These are phyloP conservation scores for Metopolophium dirhodum DNA, from an alignment of 1,140 invertebrate species.

Conservation along the genomic window DNA sequence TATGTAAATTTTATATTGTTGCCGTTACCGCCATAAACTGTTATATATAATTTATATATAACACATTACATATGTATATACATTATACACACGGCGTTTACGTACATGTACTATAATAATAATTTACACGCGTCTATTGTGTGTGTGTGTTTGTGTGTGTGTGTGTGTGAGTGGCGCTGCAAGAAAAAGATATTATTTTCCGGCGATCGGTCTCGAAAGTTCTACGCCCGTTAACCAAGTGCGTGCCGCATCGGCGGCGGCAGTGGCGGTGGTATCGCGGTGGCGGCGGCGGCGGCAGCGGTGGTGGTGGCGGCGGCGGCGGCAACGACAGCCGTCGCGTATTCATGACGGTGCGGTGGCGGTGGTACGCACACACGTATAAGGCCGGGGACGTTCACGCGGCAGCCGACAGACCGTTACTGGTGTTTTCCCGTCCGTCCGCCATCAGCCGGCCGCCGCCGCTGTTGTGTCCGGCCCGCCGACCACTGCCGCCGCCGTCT, in stretches of 20 bases:
- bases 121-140: background rate
- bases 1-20: background rate
- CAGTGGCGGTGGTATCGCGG: background rate
- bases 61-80: background rate
- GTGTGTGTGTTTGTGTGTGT: background rate
- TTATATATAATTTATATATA: background rate
- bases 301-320: constrained; percentile 6
- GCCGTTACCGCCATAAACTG: background rate
- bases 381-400: constrained; percentile 51
- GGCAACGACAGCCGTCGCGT: background rate
- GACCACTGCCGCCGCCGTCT: background rate
- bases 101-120: background rate
- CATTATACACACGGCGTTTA: background rate
- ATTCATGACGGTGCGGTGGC: constrained; percentile 23
- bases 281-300: background rate
- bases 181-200: constrained; percentile 4
- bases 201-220: constrained; percentile 30
- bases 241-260: constrained; percentile 11
- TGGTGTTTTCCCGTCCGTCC: constrained; percentile 52
- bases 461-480: no score
- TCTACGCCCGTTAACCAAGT: constrained; percentile 35
- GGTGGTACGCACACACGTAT: background rate
- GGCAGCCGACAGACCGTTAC: constrained; percentile 53
- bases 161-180: background rate
- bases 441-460: background rate